Conservation (phyloP, 2,113 vertebrate species). For the Naja naja region DNA sequence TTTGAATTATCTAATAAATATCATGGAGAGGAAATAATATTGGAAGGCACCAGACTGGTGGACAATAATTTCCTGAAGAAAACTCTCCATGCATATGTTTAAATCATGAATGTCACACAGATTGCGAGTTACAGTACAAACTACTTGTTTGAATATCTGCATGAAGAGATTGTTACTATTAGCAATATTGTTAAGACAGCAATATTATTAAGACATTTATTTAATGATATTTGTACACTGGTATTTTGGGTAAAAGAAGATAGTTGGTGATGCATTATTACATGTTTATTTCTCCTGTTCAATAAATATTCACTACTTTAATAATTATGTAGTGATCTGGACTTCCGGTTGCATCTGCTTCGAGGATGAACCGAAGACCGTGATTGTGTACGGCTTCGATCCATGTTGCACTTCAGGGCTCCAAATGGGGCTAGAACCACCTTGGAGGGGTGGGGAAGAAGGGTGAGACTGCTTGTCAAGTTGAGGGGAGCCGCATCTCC, state of each 20-base stretch:
- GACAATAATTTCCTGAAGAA: background rate
- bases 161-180: background rate
- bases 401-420: no score
- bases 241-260: background rate
- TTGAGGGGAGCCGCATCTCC: no score
- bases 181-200: background rate
- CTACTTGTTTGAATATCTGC: background rate
- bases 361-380: no score
- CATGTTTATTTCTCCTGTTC: background rate
- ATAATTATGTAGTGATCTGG: background rate
- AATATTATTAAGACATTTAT: background rate
- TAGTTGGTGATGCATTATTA: background rate
- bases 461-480: no score
- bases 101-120: background rate
- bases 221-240: background rate
- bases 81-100: background rate
- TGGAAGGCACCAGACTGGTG: background rate
- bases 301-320: background rate
- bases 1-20: background rate
- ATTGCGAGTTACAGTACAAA: background rate
- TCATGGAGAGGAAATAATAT: background rate
- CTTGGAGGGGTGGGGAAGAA: no score
- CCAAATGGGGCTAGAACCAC: no score
- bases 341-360: no score
- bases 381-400: no score